A percentile compares a stretch with the other conserved stretches of the same genome.
Evolutionary conservation across 2,113 vertebrate genomes (phyloP).

Genomic region (Neodontobutis hainanensis): DNA sequence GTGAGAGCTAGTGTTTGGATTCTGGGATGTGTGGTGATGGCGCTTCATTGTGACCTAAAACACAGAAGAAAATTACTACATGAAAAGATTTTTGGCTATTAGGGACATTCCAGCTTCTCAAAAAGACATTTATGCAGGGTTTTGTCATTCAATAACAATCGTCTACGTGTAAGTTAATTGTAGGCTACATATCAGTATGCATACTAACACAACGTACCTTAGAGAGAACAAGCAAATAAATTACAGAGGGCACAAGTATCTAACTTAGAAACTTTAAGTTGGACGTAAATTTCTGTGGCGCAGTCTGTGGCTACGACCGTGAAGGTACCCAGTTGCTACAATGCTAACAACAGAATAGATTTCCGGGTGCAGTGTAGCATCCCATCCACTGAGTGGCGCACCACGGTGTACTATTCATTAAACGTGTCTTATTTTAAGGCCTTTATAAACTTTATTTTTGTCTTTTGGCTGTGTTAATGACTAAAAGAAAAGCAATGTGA

Average conservation of each 20-base stretch:
- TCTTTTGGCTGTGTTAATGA: not conserved
- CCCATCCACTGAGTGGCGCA: not conserved
- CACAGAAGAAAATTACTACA: not conserved
- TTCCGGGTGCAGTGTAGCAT: conserved; percentile 27
- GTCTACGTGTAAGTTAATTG: too few relatives aligned
- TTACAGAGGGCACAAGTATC: too few relatives aligned
- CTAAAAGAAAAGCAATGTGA: not conserved
- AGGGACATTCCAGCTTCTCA: not conserved
- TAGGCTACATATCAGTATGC: too few relatives aligned
- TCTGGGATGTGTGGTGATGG: conserved; percentile 29
- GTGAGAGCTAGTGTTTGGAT: conserved; percentile 23
- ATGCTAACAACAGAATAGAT: conserved; percentile 18
- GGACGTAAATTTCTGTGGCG: too few relatives aligned
- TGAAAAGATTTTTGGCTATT: not conserved
- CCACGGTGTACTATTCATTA: not conserved
- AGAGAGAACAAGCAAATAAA: not conserved
- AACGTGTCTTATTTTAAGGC: not conserved
- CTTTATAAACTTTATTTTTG: rapidly evolving
- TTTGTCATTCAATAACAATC: too few relatives aligned
- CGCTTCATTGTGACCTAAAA: conserved; percentile 55
- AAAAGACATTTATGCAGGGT: not conserved
- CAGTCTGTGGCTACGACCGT: not conserved
- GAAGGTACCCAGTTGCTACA: conserved; percentile 13
- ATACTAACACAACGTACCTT: too few relatives aligned
- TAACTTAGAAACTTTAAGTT: too few relatives aligned